A percentile compares a stretch with the other conserved stretches of the same genome.
phyloP scores from a whole-genome alignment of 1,140 invertebrate species.

The Brachionus koreanus region DNA sequence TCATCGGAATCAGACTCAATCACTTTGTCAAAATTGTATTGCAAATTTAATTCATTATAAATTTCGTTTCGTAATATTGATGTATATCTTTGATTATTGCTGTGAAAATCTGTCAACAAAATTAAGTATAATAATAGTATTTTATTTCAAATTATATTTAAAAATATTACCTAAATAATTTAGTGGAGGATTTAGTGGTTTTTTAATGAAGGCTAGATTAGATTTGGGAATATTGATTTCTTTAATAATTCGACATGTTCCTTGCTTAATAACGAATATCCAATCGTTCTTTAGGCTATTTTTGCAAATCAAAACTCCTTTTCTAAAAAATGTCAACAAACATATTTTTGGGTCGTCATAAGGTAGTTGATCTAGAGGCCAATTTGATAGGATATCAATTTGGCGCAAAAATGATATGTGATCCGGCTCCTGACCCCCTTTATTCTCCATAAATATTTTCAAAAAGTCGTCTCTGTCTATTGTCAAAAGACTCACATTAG shows the following conservation, averaged over 20 bases:
- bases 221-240: constrained; percentile 5
- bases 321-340: constrained; percentile 54
- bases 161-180: background rate
- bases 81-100: constrained; percentile 15
- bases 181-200: background rate
- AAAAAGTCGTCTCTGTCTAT: constrained; percentile 46
- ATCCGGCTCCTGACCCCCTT: constrained; percentile 44
- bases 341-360: constrained; percentile 52
- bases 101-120: constrained; percentile 15
- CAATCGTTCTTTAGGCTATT: constrained; percentile 45
- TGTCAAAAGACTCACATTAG: constrained; percentile 43
- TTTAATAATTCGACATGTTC: constrained; percentile 45
- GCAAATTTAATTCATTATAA: constrained; percentile 17
- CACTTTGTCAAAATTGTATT: constrained; percentile 11
- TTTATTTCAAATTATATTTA: background rate
- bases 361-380: constrained; percentile 53
- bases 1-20: background rate
- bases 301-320: constrained; percentile 45
- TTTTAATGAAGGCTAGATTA: background rate
- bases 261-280: constrained; percentile 45
- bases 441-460: constrained; percentile 46
- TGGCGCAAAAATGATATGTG: constrained; percentile 45
- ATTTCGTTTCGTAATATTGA: constrained; percentile 18
- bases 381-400: constrained; percentile 47
- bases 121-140: background rate